Conservation (phyloP, 2,888 invertebrate species). For the Zhengitettix transpicula region DNA sequence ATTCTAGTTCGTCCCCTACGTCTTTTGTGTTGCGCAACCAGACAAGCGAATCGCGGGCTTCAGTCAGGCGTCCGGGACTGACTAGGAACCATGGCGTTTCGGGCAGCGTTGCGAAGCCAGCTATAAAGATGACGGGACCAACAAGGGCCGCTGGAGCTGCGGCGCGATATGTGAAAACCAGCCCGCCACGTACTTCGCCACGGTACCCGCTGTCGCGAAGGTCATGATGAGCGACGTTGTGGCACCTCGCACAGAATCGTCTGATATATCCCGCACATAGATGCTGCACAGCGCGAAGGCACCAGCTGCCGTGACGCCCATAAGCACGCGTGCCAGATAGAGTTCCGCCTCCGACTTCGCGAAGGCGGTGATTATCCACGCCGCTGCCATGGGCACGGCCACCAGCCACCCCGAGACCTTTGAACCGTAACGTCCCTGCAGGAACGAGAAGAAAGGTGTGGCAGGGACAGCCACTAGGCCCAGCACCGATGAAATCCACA, state of each 20-base stretch:
- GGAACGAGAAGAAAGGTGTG: neutral
- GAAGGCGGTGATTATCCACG: neutral
- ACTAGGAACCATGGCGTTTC: neutral
- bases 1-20: neutral
- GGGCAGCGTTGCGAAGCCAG: neutral
- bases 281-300: neutral
- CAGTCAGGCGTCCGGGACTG: neutral
- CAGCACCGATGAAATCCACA: conserved; percentile 37
- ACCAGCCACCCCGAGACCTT: conserved; percentile 2
- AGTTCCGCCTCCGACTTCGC: neutral
- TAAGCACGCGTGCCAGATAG: neutral
- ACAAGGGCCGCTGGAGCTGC: too few relatives aligned
- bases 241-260: neutral
- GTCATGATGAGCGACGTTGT: neutral
- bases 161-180: too few relatives aligned
- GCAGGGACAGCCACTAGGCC: conserved; percentile 32
- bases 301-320: neutral
- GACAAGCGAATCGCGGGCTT: neutral
- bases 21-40: neutral
- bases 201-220: too few relatives aligned
- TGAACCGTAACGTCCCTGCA: neutral
- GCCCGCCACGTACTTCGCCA: too few relatives aligned
- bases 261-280: neutral
- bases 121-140: too few relatives aligned
- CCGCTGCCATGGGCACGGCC: neutral